phyloP scores from a whole-genome alignment of 2,113 vertebrate genomes.

The Rhabdomys dilectus region DNA sequence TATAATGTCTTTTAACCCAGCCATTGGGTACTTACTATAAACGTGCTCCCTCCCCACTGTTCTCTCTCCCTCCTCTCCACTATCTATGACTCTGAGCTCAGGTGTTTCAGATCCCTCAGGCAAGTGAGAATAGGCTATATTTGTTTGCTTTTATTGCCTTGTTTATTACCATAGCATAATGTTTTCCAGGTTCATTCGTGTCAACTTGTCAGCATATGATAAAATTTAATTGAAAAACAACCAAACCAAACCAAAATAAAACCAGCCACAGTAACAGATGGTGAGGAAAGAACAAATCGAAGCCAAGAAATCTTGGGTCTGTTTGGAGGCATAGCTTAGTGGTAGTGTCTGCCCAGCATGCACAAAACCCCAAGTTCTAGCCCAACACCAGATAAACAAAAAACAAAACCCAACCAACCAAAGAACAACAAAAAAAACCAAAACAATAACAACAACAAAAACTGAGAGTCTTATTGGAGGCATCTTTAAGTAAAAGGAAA shows the following conservation, averaged over 20 bases:
- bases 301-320: background rate
- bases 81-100: background rate
- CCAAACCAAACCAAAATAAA: background rate
- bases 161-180: background rate
- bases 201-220: background rate
- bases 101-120: background rate
- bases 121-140: background rate
- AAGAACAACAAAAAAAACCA: background rate
- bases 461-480: background rate
- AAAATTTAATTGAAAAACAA: background rate
- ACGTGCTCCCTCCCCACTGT: background rate
- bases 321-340: background rate
- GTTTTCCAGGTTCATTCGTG: background rate
- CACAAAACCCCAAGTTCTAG: background rate
- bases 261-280: conserved; percentile 13
- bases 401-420: background rate
- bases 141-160: background rate
- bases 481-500: background rate
- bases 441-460: background rate
- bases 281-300: conserved; percentile 8
- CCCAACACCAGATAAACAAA: background rate
- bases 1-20: background rate
- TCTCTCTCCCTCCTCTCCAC: background rate
- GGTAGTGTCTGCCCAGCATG: background rate
- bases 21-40: background rate